These are phyloP conservation scores for Rhinatrema bivittatum DNA, from an alignment of 2,797 vertebrate genomes.

Conservation along the genomic window DNA sequence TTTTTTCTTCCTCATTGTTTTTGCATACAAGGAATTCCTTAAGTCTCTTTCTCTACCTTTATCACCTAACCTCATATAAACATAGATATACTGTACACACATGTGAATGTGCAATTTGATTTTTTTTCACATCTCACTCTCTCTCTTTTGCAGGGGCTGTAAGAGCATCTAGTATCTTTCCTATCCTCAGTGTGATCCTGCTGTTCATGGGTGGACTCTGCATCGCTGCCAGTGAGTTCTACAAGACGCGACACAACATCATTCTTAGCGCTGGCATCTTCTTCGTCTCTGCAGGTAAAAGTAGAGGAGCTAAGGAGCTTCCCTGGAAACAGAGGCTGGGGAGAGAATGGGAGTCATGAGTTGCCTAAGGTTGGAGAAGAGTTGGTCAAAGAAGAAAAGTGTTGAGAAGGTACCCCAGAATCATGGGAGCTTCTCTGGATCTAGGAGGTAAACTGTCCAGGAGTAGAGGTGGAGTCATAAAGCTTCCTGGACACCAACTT, in stretches of 20 bases:
- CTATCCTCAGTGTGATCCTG: conserved; percentile 96
- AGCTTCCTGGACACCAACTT: too few species aligned
- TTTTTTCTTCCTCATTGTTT: too few species aligned
- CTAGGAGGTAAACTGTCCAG: too few species aligned
- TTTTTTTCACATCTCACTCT: conserved; percentile 18
- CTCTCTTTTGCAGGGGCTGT: conserved; percentile 76
- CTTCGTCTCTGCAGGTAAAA: conserved; percentile 93
- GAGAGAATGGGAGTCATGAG: rapidly evolving
- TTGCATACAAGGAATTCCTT: too few species aligned
- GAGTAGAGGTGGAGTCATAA: too few species aligned
- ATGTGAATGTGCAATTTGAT: conserved; percentile 15
- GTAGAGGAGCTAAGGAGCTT: neutral
- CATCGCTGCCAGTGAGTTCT: conserved; percentile 98
- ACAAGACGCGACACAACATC: conserved; percentile 98
- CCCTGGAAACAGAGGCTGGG: neutral
- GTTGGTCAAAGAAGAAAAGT: too few species aligned
- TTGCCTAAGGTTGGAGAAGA: neutral
- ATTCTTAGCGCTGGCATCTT: conserved; percentile 97
- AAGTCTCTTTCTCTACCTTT: too few species aligned
- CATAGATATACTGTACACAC: too few species aligned
- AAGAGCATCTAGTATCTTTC: conserved; percentile 94
- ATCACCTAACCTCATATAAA: too few species aligned
- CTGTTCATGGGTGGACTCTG: conserved; percentile 98
- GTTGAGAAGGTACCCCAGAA: too few species aligned
- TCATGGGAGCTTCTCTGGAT: too few species aligned